A percentile compares a stretch with the other conserved stretches of the same genome.
Evolutionary conservation across 2,888 invertebrate genomes (phyloP).

Genomic region (Scotopteryx bipunctaria): DNA sequence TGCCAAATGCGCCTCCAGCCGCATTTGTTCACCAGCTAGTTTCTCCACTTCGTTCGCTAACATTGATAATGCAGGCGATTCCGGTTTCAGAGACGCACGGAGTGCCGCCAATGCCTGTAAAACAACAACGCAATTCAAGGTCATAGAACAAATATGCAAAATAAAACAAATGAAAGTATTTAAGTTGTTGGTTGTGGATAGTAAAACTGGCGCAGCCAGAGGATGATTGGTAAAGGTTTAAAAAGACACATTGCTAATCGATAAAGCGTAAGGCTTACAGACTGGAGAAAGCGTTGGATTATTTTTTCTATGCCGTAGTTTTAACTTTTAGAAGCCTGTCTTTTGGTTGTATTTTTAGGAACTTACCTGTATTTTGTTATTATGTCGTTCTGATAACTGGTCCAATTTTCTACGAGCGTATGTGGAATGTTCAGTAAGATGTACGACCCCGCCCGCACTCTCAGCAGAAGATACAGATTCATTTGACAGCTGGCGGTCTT

Average conservation of each 20-base stretch:
- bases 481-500: slow-evolving; percentile 82
- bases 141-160: too few relatives aligned
- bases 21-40: slow-evolving; percentile 90
- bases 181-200: too few relatives aligned
- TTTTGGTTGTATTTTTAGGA: background rate
- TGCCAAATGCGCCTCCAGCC: slow-evolving; percentile 92
- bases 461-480: slow-evolving; percentile 81
- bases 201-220: background rate
- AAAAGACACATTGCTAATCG: background rate
- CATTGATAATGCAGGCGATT: slow-evolving; percentile 90
- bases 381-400: slow-evolving; percentile 91
- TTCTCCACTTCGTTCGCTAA: slow-evolving; percentile 93
- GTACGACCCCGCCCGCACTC: slow-evolving; percentile 73
- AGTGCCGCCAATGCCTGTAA: slow-evolving; percentile 91
- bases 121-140: too few relatives aligned
- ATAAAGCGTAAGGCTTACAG: too few relatives aligned
- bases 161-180: too few relatives aligned
- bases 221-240: background rate
- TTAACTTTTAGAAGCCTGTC: too few relatives aligned
- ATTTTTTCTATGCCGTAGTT: too few relatives aligned
- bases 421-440: slow-evolving; percentile 92
- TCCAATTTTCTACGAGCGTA: slow-evolving; percentile 92
- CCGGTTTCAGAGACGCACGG: slow-evolving; percentile 91
- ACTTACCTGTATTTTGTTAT: slow-evolving; percentile 89
- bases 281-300: too few relatives aligned